A percentile compares a stretch with the other conserved stretches of the same genome.
phyloP scores from a whole-genome alignment of 2,113 vertebrate species.

The Otocyon megalotis region DNA sequence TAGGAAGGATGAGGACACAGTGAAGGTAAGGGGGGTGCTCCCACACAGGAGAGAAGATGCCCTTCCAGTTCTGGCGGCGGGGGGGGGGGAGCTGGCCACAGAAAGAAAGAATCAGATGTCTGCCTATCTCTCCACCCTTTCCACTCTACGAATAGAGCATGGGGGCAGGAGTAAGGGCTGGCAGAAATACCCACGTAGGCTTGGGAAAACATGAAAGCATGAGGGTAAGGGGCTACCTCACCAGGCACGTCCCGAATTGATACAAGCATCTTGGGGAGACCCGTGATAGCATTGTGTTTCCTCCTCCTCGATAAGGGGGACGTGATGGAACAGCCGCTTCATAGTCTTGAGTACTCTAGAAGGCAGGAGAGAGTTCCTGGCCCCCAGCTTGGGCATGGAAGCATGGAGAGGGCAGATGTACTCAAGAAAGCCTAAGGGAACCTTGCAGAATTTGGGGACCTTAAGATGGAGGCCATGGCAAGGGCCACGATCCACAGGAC shows the following conservation, averaged over 20 bases:
- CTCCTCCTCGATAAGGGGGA: not conserved
- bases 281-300: not conserved
- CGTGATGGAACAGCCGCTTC: not conserved
- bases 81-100: not conserved
- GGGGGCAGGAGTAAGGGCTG: not conserved
- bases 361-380: not conserved
- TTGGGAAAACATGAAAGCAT: slow-evolving; percentile 3
- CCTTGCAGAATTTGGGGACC: not conserved
- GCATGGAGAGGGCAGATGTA: not conserved
- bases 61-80: not conserved
- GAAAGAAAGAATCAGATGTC: not conserved
- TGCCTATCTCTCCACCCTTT: not conserved
- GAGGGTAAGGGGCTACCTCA: not conserved
- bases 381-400: not conserved
- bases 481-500: not conserved
- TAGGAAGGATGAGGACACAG: not conserved
- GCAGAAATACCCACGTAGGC: not conserved
- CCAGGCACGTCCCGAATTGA: not conserved
- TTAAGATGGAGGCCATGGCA: not conserved
- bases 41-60: not conserved
- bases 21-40: not conserved
- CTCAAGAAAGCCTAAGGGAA: not conserved
- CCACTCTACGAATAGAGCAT: not conserved
- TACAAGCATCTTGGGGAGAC: not conserved
- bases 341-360: not conserved